Conservation (phyloP, 2,113 vertebrate genomes). For the Pimephales promelas region DNA sequence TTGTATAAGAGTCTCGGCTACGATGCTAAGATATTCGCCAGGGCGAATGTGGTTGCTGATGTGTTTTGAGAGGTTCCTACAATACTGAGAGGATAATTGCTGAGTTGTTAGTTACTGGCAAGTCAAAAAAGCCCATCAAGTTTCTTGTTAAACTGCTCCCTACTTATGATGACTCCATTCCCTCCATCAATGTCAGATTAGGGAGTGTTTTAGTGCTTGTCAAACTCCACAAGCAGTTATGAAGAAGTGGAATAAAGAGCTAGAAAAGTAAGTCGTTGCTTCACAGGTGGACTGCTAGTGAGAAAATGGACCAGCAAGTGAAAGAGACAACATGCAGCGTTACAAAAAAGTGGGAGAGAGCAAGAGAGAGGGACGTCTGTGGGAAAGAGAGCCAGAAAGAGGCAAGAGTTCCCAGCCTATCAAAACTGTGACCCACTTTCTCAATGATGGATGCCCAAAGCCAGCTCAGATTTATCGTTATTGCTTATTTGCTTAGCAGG, state of each 20-base stretch:
- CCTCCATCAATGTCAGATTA: not conserved
- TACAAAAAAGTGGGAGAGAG: not conserved
- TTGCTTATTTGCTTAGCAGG: slow-evolving; percentile 68
- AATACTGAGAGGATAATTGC: not conserved
- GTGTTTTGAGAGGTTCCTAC: not conserved
- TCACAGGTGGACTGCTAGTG: not conserved
- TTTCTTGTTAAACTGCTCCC: not conserved
- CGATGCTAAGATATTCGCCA: not conserved
- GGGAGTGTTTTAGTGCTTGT: not conserved
- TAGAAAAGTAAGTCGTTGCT: not conserved
- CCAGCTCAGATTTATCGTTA: slow-evolving; percentile 74
- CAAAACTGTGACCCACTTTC: slow-evolving; percentile 77
- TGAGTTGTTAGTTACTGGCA: not conserved
- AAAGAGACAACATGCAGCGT: not conserved
- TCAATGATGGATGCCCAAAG: slow-evolving; percentile 73
- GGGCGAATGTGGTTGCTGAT: not conserved
- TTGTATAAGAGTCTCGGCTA: not conserved
- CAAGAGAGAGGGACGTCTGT: not conserved
- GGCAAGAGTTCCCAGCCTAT: slow-evolving; percentile 58
- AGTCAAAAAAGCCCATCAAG: not conserved
- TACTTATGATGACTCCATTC: not conserved
- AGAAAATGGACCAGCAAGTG: slow-evolving; percentile 37
- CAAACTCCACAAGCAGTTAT: not conserved
- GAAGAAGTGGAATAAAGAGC: not conserved
- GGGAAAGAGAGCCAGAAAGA: not conserved